These are phyloP conservation scores for Oreotrochilus melanogaster DNA, from an alignment of 2,113 vertebrate genomes.

Conservation along the genomic window DNA sequence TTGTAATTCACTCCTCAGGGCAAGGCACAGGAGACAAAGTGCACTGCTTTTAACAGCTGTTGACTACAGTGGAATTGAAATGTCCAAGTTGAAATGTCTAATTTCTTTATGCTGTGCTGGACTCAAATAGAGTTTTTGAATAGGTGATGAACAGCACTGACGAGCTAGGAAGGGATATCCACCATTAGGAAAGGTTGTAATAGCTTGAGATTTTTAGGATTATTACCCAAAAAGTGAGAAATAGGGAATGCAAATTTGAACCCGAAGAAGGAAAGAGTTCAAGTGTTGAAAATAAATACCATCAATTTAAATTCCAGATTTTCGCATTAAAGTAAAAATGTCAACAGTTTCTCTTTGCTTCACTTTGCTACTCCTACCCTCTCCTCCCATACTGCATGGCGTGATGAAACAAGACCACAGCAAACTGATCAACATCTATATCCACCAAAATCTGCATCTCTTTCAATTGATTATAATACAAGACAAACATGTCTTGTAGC, in stretches of 20 bases:
- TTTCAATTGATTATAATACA: background rate
- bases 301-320: background rate
- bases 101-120: background rate
- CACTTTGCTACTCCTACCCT: background rate
- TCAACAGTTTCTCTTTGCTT: background rate
- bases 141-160: background rate
- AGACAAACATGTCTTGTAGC: background rate
- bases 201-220: background rate
- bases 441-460: background rate
- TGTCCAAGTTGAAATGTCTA: background rate
- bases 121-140: background rate
- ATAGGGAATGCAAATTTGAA: background rate
- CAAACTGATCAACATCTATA: background rate
- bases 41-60: background rate
- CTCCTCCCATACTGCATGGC: background rate
- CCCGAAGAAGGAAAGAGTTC: background rate
- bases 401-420: background rate
- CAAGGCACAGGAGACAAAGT: background rate
- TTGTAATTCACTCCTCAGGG: background rate
- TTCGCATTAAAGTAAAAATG: background rate
- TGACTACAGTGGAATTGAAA: background rate
- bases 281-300: background rate
- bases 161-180: background rate
- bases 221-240: background rate
- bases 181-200: background rate